A percentile compares a stretch with the other conserved stretches of the same genome.
phyloP scores from a whole-genome alignment of 1,140 invertebrate species.

The Melitaea cinxia region DNA sequence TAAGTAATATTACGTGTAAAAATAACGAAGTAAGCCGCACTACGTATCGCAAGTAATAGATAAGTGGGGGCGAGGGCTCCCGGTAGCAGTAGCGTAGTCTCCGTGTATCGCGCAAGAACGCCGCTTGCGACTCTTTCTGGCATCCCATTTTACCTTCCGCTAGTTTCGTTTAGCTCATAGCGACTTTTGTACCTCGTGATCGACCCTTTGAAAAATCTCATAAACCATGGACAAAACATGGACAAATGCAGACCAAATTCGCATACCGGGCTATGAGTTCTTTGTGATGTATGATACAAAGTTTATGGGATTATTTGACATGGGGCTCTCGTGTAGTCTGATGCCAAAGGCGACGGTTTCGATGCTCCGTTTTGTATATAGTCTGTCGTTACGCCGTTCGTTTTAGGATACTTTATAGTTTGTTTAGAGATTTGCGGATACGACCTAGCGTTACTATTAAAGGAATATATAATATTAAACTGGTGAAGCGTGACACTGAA shows the following conservation, averaged over 20 bases:
- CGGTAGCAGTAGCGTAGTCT: background rate
- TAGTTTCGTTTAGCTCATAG: background rate
- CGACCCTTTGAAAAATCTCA: too few relatives aligned
- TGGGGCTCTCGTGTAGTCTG: background rate
- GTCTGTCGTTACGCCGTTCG: conserved; percentile 24
- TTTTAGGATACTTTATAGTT: conserved; percentile 21
- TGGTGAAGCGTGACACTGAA: conserved; percentile 29
- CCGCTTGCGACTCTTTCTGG: too few relatives aligned
- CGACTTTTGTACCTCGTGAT: background rate
- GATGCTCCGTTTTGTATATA: conserved; percentile 43
- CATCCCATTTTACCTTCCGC: too few relatives aligned
- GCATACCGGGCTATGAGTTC: too few relatives aligned
- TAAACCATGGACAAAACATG: too few relatives aligned
- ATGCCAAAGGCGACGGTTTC: conserved; percentile 45
- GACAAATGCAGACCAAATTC: too few relatives aligned
- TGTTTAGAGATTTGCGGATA: conserved; percentile 19
- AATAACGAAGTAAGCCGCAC: conserved; percentile 42
- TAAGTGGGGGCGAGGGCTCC: background rate
- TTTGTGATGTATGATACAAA: too few relatives aligned
- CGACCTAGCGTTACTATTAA: conserved; percentile 29
- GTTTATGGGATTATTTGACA: too few relatives aligned
- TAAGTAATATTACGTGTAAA: conserved; percentile 51
- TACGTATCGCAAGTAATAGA: conserved; percentile 41
- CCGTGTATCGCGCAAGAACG: too few relatives aligned
- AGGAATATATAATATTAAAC: conserved; percentile 34